These are phyloP conservation scores for Brachystomella parvula DNA, from an alignment of 1,140 invertebrate species.

Conservation along the genomic window DNA sequence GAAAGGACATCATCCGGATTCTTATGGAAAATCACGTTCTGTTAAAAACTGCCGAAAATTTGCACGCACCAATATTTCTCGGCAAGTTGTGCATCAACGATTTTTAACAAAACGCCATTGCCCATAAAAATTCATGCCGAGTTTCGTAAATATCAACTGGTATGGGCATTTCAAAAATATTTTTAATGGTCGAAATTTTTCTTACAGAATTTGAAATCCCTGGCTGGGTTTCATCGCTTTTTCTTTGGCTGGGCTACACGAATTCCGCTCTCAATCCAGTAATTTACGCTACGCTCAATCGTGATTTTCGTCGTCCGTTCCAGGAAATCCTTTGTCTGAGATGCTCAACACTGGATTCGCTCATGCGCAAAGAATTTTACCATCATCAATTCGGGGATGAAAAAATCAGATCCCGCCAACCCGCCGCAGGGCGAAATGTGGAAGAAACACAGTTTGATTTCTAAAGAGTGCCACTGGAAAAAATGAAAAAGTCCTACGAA, in stretches of 20 bases:
- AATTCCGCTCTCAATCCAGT: constrained; percentile 67
- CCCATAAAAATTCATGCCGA: not conserved
- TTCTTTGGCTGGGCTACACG: constrained; percentile 51
- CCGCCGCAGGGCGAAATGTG: too few relatives aligned
- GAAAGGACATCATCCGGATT: not conserved
- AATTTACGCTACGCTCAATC: constrained; percentile 84
- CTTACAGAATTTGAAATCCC: constrained; percentile 38
- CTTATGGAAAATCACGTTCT: not conserved
- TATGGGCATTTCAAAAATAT: not conserved
- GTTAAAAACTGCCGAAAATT: too few relatives aligned
- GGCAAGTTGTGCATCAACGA: too few relatives aligned
- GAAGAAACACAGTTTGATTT: not conserved
- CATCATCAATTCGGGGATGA: constrained; percentile 74
- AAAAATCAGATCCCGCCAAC: constrained; percentile 19
- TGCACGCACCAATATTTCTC: too few relatives aligned
- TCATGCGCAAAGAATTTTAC: constrained; percentile 87
- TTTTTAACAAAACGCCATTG: too few relatives aligned
- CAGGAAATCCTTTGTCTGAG: constrained; percentile 80
- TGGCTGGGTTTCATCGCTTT: constrained; percentile 41
- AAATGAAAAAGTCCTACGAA: not conserved
- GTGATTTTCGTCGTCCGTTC: constrained; percentile 87
- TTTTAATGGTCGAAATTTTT: not conserved
- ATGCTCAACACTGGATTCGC: constrained; percentile 76
- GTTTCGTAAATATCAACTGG: not conserved
- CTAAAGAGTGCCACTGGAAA: not conserved